Evolutionary conservation across 2,113 vertebrate genomes (phyloP).

Genomic region (Spermophilus dauricus): DNA sequence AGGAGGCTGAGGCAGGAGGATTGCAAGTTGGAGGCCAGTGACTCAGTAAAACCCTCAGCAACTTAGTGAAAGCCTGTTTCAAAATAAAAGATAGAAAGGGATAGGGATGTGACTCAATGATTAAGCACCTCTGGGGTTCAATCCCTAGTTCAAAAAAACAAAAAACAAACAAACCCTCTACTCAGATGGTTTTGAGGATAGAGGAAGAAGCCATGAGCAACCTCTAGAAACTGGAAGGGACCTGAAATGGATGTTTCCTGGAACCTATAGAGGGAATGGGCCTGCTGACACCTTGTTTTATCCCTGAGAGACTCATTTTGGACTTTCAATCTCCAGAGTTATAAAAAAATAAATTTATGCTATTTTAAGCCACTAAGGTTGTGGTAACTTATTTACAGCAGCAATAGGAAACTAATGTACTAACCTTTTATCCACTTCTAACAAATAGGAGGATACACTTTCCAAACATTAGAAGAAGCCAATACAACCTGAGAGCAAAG

Average conservation of each 20-base stretch:
- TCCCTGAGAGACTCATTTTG: not conserved
- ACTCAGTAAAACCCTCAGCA: not conserved
- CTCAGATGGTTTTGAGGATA: not conserved
- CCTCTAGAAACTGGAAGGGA: not conserved
- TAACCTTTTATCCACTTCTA: conserved; percentile 19
- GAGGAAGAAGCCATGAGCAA: not conserved
- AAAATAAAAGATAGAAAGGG: not conserved
- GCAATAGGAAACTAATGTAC: not conserved
- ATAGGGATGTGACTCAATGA: not conserved
- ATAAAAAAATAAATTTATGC: not conserved
- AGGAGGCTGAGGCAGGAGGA: not conserved
- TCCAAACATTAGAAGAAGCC: not conserved
- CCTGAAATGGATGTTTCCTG: not conserved
- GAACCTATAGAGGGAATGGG: not conserved
- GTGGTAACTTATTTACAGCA: too few species aligned
- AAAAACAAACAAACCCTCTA: not conserved
- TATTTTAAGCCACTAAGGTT: not conserved
- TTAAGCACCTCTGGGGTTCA: not conserved
- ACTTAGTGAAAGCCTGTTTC: not conserved
- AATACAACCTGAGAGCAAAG: not conserved
- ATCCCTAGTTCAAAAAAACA: too few species aligned
- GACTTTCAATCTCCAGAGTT: not conserved
- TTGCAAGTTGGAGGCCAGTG: not conserved
- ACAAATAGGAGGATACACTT: not conserved
- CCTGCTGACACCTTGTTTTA: not conserved